phyloP scores from a whole-genome alignment of 2,113 vertebrate genomes.

The Cinclus cinclus region DNA sequence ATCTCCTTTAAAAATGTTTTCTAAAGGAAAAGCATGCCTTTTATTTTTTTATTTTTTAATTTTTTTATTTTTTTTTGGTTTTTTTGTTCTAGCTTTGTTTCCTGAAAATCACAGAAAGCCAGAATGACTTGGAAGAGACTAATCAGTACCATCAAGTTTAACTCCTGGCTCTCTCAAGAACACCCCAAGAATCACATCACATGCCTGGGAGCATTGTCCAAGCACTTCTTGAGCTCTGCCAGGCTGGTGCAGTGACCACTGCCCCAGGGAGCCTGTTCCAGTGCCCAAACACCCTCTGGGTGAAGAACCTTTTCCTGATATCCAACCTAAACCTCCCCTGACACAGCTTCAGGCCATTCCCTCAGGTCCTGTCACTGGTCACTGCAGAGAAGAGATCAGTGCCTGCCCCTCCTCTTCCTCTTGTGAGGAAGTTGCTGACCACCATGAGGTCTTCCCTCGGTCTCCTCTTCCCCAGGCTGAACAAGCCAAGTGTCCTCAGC shows the following conservation, averaged over 20 bases:
- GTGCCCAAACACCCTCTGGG: fast-evolving
- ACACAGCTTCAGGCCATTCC: not conserved
- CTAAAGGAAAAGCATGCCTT: fast-evolving
- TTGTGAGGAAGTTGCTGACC: fast-evolving
- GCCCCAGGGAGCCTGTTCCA: not conserved
- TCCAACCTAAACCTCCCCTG: not conserved
- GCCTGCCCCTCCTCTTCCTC: not conserved
- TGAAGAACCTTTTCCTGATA: not conserved
- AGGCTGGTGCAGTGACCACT: not conserved
- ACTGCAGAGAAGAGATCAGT: too few relatives aligned
- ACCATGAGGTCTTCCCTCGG: not conserved
- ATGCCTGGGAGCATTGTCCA: not conserved
- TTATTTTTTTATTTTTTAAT: too few relatives aligned
- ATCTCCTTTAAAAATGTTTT: not conserved
- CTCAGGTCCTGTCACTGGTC: fast-evolving
- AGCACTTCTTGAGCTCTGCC: fast-evolving
- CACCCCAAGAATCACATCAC: not conserved
- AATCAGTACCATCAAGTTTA: not conserved
- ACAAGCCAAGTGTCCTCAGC: not conserved
- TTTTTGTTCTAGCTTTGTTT: not conserved
- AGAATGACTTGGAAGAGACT: too few relatives aligned
- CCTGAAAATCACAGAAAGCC: not conserved
- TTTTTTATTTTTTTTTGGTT: not conserved
- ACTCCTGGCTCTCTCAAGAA: not conserved
- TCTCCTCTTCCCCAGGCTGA: not conserved